phyloP scores from a whole-genome alignment of 1,140 invertebrate species.

The Musca vetustissima region DNA sequence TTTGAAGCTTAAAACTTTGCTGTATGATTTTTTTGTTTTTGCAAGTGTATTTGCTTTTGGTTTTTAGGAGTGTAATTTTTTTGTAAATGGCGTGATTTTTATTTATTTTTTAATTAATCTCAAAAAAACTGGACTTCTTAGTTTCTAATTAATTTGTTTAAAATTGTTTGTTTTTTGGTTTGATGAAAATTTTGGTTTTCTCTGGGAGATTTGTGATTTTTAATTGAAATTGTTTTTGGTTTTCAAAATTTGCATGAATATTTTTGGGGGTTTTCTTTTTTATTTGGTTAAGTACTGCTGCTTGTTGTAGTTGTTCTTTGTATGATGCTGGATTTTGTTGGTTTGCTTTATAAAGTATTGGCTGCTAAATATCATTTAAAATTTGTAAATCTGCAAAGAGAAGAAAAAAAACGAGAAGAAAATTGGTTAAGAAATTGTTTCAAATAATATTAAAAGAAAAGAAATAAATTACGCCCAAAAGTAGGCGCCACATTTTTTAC shows the following conservation, averaged over 20 bases:
- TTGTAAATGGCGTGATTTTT: conserved; percentile 23
- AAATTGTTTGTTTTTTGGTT: background rate
- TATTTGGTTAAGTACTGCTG: background rate
- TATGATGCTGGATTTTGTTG: conserved; percentile 18
- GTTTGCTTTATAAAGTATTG: conserved; percentile 11
- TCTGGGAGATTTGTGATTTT: too few species aligned
- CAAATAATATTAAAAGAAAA: too few species aligned
- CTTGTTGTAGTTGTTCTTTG: conserved; percentile 1
- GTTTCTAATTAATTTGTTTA: conserved; percentile 8
- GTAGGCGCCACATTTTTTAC: background rate
- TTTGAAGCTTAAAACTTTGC: too few species aligned
- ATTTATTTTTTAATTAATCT: conserved; percentile 2
- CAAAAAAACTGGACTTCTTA: conserved; percentile 9
- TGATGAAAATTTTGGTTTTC: background rate
- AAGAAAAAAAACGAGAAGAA: background rate
- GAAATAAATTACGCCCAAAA: too few species aligned
- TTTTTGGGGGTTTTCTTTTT: background rate
- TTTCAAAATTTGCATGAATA: conserved; percentile 10
- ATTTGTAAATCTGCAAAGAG: conserved; percentile 18
- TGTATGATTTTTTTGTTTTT: too few species aligned
- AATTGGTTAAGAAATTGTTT: background rate
- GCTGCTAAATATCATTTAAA: conserved; percentile 22
- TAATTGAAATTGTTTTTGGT: conserved; percentile 9
- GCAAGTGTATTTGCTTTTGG: too few species aligned
- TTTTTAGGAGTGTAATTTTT: conserved; percentile 2